These are phyloP conservation scores for Microplitis deprimator DNA, from an alignment of 2,888 invertebrate species.

Conservation along the genomic window DNA sequence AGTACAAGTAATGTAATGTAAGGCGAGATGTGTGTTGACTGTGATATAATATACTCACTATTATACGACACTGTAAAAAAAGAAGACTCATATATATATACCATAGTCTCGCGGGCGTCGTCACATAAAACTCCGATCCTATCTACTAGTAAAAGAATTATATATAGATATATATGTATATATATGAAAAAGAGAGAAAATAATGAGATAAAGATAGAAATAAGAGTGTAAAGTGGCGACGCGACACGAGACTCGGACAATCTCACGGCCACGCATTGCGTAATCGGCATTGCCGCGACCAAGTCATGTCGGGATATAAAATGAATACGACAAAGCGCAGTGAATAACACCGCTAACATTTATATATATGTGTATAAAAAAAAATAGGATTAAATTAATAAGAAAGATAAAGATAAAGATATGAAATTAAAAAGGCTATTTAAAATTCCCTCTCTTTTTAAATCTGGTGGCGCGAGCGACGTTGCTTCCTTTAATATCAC, in stretches of 20 bases:
- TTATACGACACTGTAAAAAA: conserved; percentile 1
- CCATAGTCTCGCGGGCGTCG: not conserved
- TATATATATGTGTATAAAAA: not conserved
- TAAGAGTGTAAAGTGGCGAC: conserved; percentile 37
- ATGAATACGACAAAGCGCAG: conserved; percentile 60
- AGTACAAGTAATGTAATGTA: not conserved
- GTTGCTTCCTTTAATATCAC: too few species aligned
- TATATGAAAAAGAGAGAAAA: conserved; percentile 20
- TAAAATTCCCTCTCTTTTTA: conserved; percentile 2
- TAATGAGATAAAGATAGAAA: conserved; percentile 1
- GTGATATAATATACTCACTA: not conserved
- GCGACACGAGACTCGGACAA: conserved; percentile 48
- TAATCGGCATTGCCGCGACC: conserved; percentile 62
- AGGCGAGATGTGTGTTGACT: not conserved
- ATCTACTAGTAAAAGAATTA: not conserved
- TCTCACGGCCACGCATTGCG: conserved; percentile 71
- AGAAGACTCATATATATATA: not conserved
- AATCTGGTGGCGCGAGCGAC: not conserved
- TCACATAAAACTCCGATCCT: not conserved
- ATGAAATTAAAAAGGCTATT: not conserved
- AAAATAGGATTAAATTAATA: not conserved
- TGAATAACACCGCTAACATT: conserved; percentile 55
- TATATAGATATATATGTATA: conserved; percentile 19
- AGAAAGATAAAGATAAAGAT: too few species aligned
- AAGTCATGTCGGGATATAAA: conserved; percentile 58